phyloP scores from a whole-genome alignment of 2,888 invertebrate species.

The Molorchus minor region DNA sequence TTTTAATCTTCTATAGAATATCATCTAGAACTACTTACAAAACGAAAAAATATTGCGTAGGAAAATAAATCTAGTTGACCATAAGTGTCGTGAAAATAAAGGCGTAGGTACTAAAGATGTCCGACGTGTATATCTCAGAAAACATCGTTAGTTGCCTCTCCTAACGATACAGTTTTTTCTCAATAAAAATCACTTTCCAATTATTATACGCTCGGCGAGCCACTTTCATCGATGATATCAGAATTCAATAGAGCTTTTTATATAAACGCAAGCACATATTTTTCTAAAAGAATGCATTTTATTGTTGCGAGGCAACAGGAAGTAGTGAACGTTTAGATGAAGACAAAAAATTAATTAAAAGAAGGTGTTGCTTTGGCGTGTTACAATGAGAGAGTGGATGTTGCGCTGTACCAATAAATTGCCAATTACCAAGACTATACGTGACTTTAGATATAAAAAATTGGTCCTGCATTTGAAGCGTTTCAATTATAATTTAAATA shows the following conservation, averaged over 20 bases:
- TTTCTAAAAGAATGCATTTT: conserved; percentile 13
- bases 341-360: conserved; percentile 22
- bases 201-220: conserved; percentile 44
- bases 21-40: no score
- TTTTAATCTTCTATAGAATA: no score
- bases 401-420: conserved; percentile 24
- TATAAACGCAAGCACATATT: conserved; percentile 5
- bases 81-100: no score
- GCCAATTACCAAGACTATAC: conserved; percentile 9
- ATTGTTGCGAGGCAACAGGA: conserved; percentile 11
- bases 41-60: no score
- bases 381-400: conserved; percentile 5
- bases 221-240: conserved; percentile 43
- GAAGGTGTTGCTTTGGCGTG: conserved; percentile 4
- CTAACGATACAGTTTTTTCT: conserved; percentile 32
- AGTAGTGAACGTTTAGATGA: conserved; percentile 6
- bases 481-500: background rate
- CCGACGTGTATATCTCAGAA: conserved; percentile 38
- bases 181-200: conserved; percentile 48
- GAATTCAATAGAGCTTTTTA: conserved; percentile 17
- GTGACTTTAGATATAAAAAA: background rate
- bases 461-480: background rate
- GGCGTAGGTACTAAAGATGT: no score
- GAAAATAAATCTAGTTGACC: no score
- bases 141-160: conserved; percentile 30